These are phyloP conservation scores for Stegodyphus dumicola DNA, from an alignment of 1,140 invertebrate species.

Conservation along the genomic window DNA sequence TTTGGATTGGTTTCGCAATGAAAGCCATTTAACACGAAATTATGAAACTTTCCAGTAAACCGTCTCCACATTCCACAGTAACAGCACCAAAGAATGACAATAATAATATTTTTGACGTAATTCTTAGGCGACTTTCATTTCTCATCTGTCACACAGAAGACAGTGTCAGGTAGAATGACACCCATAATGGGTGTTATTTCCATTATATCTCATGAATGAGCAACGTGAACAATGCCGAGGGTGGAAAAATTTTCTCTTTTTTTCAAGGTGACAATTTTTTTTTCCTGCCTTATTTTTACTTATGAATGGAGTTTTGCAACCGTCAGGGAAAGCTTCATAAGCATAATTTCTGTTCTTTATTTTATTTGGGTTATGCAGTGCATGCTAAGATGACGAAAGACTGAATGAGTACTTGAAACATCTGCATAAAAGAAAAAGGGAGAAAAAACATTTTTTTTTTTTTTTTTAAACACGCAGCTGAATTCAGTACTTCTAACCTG, in stretches of 20 bases:
- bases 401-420: too few species aligned
- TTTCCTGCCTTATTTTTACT: not conserved
- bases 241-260: conserved; percentile 10
- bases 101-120: too few species aligned
- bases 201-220: conserved; percentile 5
- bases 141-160: conserved; percentile 51
- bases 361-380: not conserved
- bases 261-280: conserved; percentile 49
- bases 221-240: conserved; percentile 23
- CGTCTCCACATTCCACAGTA: not conserved
- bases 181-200: conserved; percentile 49
- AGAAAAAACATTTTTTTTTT: too few species aligned
- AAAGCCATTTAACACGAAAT: too few species aligned
- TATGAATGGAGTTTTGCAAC: conserved; percentile 10
- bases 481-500: too few species aligned
- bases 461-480: too few species aligned
- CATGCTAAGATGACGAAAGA: not conserved
- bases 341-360: not conserved
- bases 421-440: too few species aligned
- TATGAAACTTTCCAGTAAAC: too few species aligned
- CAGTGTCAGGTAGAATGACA: conserved; percentile 20
- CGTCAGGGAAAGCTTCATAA: not conserved
- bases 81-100: too few species aligned
- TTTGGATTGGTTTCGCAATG: too few species aligned
- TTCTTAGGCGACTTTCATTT: conserved; percentile 12